These are phyloP conservation scores for Sialis fuliginosa DNA, from an alignment of 2,888 invertebrate species.

Conservation along the genomic window DNA sequence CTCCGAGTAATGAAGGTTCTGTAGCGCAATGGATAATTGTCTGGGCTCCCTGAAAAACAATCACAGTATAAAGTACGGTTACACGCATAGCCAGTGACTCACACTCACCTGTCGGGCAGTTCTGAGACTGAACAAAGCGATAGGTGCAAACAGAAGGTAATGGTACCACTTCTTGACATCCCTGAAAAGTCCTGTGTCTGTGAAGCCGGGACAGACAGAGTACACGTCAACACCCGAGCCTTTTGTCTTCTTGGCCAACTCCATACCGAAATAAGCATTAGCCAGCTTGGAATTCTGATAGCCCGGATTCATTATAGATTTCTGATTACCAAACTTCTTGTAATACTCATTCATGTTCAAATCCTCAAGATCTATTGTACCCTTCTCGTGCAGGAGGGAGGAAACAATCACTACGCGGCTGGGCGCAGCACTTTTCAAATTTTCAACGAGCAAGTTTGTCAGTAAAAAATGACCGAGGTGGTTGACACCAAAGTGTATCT, in stretches of 20 bases:
- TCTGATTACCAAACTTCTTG: conserved; percentile 16
- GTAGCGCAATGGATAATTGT: conserved; percentile 63
- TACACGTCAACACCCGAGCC: conserved; percentile 42
- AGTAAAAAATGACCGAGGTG: conserved; percentile 74
- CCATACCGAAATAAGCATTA: conserved; percentile 51
- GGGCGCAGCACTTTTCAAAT: conserved; percentile 41
- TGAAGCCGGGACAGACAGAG: conserved; percentile 63
- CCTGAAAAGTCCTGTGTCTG: conserved; percentile 58
- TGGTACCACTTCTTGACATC: conserved; percentile 51
- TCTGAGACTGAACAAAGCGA: conserved; percentile 52
- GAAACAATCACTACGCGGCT: conserved; percentile 58
- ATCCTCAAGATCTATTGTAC: conserved; percentile 47
- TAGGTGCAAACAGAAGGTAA: conserved; percentile 48
- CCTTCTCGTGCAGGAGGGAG: conserved; percentile 51
- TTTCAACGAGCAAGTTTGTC: conserved; percentile 57
- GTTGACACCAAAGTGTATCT: conserved; percentile 67
- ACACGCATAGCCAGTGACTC: conserved; percentile 14
- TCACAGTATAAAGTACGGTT: conserved; percentile 1
- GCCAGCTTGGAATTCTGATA: conserved; percentile 66
- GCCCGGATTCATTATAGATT: conserved; percentile 31
- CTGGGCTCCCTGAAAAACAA: conserved; percentile 50
- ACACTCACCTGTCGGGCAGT: conserved; percentile 55
- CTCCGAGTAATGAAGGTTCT: conserved; percentile 34
- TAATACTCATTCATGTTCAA: conserved; percentile 37
- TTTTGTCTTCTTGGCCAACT: conserved; percentile 37